Conservation (phyloP, 2,113 vertebrate genomes). For the Raja brachyura region DNA sequence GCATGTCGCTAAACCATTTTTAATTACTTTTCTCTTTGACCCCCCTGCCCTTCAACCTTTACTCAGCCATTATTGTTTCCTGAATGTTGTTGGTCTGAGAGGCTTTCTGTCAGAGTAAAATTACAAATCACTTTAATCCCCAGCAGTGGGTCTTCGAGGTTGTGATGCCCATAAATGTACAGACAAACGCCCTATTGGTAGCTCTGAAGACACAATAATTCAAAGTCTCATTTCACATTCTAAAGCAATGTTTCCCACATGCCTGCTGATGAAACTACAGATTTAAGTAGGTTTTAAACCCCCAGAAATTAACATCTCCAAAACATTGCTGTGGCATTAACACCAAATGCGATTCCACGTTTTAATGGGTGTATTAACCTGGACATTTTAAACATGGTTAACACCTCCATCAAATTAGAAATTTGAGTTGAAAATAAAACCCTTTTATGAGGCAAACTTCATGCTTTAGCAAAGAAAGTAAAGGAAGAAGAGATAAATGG, state of each 20-base stretch:
- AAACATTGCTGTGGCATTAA: not conserved
- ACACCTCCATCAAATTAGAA: constrained; percentile 8
- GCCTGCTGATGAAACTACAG: not conserved
- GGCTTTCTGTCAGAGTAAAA: constrained; percentile 38
- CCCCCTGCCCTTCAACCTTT: constrained; percentile 26
- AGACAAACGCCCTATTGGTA: not conserved
- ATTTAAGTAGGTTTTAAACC: not conserved
- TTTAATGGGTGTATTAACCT: not conserved
- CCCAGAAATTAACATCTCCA: not conserved
- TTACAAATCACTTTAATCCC: constrained; percentile 39
- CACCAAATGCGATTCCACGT: not conserved
- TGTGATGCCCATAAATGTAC: constrained; percentile 35
- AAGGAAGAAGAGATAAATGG: not conserved
- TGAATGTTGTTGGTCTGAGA: constrained; percentile 38
- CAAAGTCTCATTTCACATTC: not conserved
- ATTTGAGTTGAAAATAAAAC: not conserved
- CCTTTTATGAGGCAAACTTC: not conserved
- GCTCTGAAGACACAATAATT: constrained; percentile 27
- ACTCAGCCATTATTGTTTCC: constrained; percentile 38
- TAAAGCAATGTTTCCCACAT: constrained; percentile 10
- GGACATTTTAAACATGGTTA: constrained; percentile 6
- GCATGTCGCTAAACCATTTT: constrained; percentile 36
- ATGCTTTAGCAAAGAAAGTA: not conserved
- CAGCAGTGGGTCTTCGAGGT: constrained; percentile 35
- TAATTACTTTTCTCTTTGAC: constrained; percentile 39